A percentile compares a stretch with the other conserved stretches of the same genome.
phyloP scores from a whole-genome alignment of 2,113 vertebrate species.

The Callionymus lyra region DNA sequence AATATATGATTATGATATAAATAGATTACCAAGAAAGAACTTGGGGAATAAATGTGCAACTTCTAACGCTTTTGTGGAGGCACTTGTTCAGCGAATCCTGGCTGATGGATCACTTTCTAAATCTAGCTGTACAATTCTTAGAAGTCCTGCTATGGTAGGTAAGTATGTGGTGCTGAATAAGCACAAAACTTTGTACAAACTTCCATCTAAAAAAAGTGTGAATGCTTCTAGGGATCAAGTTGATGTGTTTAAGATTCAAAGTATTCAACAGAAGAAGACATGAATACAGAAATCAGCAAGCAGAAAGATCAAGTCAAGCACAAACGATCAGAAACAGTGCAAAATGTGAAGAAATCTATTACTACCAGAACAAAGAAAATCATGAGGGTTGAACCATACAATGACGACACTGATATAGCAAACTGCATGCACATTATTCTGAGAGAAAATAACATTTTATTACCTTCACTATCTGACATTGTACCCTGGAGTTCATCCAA shows the following conservation, averaged over 20 bases:
- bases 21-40: too few relatives aligned
- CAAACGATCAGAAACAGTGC: slow-evolving; percentile 2
- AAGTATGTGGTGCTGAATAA: neutral
- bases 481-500: slow-evolving; percentile 97
- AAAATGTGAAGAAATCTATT: slow-evolving; percentile 3
- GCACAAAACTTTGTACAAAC: too few relatives aligned
- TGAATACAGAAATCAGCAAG: slow-evolving; percentile 18
- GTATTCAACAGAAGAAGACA: slow-evolving; percentile 3
- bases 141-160: slow-evolving; percentile 1
- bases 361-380: too few relatives aligned
- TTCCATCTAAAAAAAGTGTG: too few relatives aligned
- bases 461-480: slow-evolving; percentile 99
- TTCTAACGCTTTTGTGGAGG: slow-evolving; percentile 14
- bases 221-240: too few relatives aligned
- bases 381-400: neutral
- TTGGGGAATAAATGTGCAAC: too few relatives aligned
- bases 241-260: too few relatives aligned
- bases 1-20: too few relatives aligned
- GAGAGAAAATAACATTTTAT: slow-evolving; percentile 45
- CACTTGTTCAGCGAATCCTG: slow-evolving; percentile 30
- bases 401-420: neutral
- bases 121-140: slow-evolving; percentile 4
- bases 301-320: slow-evolving; percentile 21
- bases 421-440: slow-evolving; percentile 29
- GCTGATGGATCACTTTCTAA: neutral